Base-by-base conservation (phyloP, 2,113 vertebrate species). In the Gallinago undulata region DNA sequence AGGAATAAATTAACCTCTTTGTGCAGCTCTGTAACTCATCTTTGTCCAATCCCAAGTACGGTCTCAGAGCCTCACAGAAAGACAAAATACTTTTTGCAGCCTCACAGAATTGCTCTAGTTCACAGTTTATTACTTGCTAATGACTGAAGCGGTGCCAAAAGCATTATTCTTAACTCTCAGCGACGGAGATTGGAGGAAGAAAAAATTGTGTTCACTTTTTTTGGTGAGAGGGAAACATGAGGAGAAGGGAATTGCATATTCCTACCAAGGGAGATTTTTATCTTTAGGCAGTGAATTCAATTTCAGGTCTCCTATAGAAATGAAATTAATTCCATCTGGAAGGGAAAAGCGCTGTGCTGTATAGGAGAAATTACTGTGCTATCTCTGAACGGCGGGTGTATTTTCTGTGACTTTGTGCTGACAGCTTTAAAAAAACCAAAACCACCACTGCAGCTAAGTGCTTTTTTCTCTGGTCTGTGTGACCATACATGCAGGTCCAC, bases 211-310 rank as follows among this genome's bases (percentile, higher is more conserved):
- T 73, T 96, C 66, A 5, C 48, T 87, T 95, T 94, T 80, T 94
- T 80, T 68, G 63, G 74, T 64, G 39, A 68, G 62, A 66, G 23
- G 57, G 94, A 96, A 97, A 95, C 89, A 94, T 85, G 93, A 96
- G 95, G 75, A 95, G 87, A 94, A 91, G 45, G 81, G 93, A 95
- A 96, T 91, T 87, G 78, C 84, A 76, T 97, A 82, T 95, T 91
- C 77, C 87, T 96, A 93, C 93, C 94, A 96, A 80, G 95, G 90
- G 96, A 96, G 94, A 97, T 96, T 94, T 97, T 97, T 97, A 97
- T 96, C 96, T 96, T 91, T 80, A 93, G 93, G 94, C 90, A 94
- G 82, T 85, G 95, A 96, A 96, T 97, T 93, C 87, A 96, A 77
- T 97, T 94, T 96, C 93, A 94, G 72, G 82, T 91, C 90, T 94